A percentile compares a stretch with the other conserved stretches of the same genome.
These are phyloP conservation scores for Craniophora ligustri DNA, from an alignment of 2,888 invertebrate species.

Conservation along the genomic window DNA sequence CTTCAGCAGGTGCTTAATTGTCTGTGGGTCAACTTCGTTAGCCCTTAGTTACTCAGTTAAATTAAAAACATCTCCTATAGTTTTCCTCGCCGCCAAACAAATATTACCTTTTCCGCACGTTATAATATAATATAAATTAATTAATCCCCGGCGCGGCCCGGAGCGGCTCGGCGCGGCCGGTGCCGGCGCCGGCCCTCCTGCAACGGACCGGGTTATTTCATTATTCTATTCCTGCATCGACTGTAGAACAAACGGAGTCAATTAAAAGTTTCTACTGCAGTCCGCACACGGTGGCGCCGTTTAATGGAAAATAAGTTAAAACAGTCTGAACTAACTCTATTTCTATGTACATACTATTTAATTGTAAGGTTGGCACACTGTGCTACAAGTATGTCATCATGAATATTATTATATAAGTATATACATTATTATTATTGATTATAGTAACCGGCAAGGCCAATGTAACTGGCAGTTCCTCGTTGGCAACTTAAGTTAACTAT, in stretches of 20 bases:
- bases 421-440: no score
- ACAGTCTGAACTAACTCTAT: not conserved
- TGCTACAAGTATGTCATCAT: no score
- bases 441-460: no score
- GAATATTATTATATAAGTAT: no score
- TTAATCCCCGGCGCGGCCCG: not conserved
- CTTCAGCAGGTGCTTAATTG: no score
- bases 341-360: constrained; percentile 1
- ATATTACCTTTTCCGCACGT: not conserved
- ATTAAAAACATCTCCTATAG: no score
- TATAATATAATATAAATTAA: constrained; percentile 18
- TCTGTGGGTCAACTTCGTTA: no score
- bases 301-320: constrained; percentile 22
- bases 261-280: constrained; percentile 38
- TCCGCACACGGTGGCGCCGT: constrained; percentile 8
- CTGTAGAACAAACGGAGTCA: constrained; percentile 24
- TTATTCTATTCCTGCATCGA: constrained; percentile 18
- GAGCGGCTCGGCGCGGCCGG: not conserved
- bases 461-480: no score
- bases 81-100: no score
- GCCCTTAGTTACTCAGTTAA: no score
- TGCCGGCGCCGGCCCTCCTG: not conserved
- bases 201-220: constrained; percentile 9
- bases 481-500: no score
- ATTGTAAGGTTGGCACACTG: not conserved